Evolutionary conservation across 2,797 vertebrate species (phyloP).

Genomic region (Hemitrygon akajei): DNA sequence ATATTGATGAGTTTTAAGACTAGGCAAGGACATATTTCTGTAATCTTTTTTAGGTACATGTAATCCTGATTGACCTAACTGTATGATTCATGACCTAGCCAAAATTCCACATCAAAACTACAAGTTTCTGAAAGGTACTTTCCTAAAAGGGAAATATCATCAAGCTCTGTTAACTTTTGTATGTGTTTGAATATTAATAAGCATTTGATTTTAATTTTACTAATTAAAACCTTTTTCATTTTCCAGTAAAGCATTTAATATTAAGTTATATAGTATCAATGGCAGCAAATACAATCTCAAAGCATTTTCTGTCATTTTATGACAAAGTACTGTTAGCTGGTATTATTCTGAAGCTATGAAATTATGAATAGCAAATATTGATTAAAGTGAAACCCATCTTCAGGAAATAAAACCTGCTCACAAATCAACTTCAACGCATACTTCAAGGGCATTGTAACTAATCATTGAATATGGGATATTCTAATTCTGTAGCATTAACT

Average conservation of each 20-base stretch:
- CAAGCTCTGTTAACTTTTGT: neutral
- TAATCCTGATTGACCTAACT: too few species aligned
- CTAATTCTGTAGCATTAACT: too few species aligned
- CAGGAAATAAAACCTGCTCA: too few species aligned
- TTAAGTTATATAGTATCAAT: neutral
- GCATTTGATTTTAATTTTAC: neutral
- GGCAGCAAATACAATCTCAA: neutral
- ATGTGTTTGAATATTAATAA: neutral
- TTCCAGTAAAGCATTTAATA: neutral
- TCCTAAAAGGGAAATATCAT: neutral
- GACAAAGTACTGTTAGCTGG: neutral
- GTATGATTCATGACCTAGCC: neutral
- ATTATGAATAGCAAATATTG: too few species aligned
- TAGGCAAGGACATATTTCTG: neutral
- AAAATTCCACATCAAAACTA: neutral
- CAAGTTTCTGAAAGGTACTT: neutral
- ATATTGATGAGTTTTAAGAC: too few species aligned
- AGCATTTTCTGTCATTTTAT: neutral
- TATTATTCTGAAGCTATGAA: too few species aligned
- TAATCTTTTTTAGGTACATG: neutral
- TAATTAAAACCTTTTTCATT: neutral
- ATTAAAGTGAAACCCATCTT: too few species aligned
- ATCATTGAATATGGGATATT: too few species aligned
- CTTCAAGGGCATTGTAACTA: too few species aligned
- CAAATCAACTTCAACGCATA: too few species aligned